Base-by-base conservation (phyloP, 2,113 vertebrate genomes). In the Podarcis raffonei region DNA sequence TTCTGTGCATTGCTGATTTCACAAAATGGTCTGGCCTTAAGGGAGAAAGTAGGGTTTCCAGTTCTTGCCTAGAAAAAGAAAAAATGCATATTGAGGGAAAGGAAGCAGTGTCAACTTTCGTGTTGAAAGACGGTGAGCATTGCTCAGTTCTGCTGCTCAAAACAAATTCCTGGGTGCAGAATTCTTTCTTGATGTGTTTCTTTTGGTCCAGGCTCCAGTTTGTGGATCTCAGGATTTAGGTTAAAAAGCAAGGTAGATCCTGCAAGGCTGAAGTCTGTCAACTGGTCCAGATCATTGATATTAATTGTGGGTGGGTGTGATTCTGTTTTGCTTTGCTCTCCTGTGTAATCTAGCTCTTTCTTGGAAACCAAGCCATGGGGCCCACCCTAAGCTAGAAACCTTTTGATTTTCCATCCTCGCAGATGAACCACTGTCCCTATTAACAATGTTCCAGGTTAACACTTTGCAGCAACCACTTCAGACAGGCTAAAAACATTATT, bases 1-100 rank as follows among this genome's bases (percentile, higher is more conserved):
- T 95, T 84, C 93, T 92, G 32, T 96, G 96, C 95, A 94, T 93
- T 39, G 95, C 95, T 92, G 95, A 92, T 81, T 96, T 94, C 1
- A 97, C 96, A 74, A 94, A 96, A 86, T 93, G 95, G 87, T 89
- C 89, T 22, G 95, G 62, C 79, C 79, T 92, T 87, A 96, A 92
- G 11, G 90, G 89, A 32, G 95, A 84, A 3, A 96, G 12, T 2
- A 96, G 0, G 79, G 92, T 65, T 72, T 95, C 94, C 78, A 94
- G 88, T 62, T 96, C 94, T 86, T 95, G 89, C 92, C 96, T 97
- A 57, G 68, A 77, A 89, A 76, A 69, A 32, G n/a, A 89, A 71
- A 76, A 57, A 62, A 62, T 20, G 5, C 16, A 62, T 62, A 4
- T 62, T 62, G 59, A 62, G 22, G 53, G 68, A 78, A 42, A 35